phyloP scores from a whole-genome alignment of 2,113 vertebrate species.

The Dasyurus viverrinus region DNA sequence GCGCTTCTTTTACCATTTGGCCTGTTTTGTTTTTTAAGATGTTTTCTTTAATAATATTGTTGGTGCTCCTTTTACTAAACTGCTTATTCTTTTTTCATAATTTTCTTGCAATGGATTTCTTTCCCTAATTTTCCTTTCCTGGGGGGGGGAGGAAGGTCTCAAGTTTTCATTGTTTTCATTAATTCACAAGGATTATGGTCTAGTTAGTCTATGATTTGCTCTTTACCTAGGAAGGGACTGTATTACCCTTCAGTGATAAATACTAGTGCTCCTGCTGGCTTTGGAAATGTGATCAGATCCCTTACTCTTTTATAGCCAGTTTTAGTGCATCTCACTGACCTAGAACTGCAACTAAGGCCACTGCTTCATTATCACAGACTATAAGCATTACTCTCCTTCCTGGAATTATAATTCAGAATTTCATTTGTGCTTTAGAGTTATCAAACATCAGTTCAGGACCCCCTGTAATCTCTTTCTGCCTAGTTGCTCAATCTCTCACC shows the following conservation, averaged over 20 bases:
- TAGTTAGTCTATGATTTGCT: not conserved
- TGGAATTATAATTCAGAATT: not conserved
- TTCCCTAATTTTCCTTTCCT: not conserved
- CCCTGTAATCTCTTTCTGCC: not conserved
- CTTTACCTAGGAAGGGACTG: not conserved
- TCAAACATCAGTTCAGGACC: not conserved
- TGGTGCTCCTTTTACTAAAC: not conserved
- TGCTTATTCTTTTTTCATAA: not conserved
- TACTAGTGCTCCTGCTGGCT: not conserved
- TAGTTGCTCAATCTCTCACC: not conserved
- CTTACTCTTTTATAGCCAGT: too few species aligned
- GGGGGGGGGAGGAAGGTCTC: accelerated
- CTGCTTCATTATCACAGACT: not conserved
- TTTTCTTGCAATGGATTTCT: not conserved
- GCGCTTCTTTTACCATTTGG: not conserved
- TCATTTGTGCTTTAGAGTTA: not conserved
- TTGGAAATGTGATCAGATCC: not conserved
- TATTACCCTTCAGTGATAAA: not conserved
- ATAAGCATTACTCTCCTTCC: not conserved
- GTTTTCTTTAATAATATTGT: not conserved
- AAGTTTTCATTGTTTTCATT: not conserved
- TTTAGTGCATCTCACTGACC: not conserved
- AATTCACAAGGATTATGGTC: not conserved
- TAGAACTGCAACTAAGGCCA: not conserved
- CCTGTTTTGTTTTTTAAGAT: not conserved